These are phyloP conservation scores for Bostrychus sinensis DNA, from an alignment of 2,113 vertebrate genomes.

Conservation along the genomic window DNA sequence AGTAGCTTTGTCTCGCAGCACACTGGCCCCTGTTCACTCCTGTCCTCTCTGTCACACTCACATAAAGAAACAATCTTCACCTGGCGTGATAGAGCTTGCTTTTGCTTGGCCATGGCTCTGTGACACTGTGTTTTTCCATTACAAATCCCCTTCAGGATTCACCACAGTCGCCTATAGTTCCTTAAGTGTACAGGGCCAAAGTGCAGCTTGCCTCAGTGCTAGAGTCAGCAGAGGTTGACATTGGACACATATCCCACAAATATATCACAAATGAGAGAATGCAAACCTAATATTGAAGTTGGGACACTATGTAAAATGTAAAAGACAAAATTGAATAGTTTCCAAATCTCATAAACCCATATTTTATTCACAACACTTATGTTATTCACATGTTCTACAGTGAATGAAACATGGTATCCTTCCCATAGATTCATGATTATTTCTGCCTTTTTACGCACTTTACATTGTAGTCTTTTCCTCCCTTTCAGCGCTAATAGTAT, in stretches of 20 bases:
- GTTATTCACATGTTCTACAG: too few relatives aligned
- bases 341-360: too few relatives aligned
- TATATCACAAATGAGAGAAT: too few relatives aligned
- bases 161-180: slow-evolving; percentile 8
- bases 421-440: background rate
- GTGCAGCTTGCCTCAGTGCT: background rate
- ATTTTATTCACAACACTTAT: too few relatives aligned
- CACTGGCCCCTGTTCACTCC: slow-evolving; percentile 36
- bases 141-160: slow-evolving; percentile 21
- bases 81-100: slow-evolving; percentile 22
- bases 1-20: slow-evolving; percentile 28
- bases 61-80: slow-evolving; percentile 26
- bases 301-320: too few relatives aligned
- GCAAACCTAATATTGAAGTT: too few relatives aligned
- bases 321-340: too few relatives aligned
- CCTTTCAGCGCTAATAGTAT: slow-evolving; percentile 6
- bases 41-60: slow-evolving; percentile 30
- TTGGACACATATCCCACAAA: background rate
- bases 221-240: background rate
- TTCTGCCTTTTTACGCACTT: too few relatives aligned
- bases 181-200: slow-evolving; percentile 20
- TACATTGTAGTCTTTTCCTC: background rate
- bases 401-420: too few relatives aligned
- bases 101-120: slow-evolving; percentile 8
- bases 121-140: slow-evolving; percentile 38